A percentile compares a stretch with the other conserved stretches of the same genome.
These are phyloP conservation scores for Temnothorax rugatulus DNA, from an alignment of 2,888 invertebrate genomes.

Conservation along the genomic window DNA sequence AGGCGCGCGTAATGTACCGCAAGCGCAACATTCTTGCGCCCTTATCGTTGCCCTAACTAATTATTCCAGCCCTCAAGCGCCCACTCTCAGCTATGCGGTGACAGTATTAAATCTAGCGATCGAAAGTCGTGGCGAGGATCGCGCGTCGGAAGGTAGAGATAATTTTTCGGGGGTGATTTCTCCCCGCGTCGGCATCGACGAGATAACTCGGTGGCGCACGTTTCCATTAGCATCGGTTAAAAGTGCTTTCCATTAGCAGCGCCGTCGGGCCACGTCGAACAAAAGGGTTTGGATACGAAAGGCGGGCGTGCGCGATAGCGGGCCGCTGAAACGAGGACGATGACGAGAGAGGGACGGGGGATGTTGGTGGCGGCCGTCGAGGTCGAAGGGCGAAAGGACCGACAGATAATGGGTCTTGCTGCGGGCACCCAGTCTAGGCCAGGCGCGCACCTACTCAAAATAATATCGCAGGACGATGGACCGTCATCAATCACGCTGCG, in stretches of 20 bases:
- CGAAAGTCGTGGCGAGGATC: conserved; percentile 16
- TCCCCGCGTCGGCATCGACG: conserved; percentile 32
- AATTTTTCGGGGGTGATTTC: conserved; percentile 68
- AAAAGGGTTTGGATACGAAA: conserved; percentile 78
- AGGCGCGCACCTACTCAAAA: conserved; percentile 73
- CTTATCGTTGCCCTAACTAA: background rate
- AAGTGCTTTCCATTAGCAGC: conserved; percentile 83
- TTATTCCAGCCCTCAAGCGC: conserved; percentile 4
- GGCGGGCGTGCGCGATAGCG: conserved; percentile 59
- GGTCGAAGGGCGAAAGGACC: conserved; percentile 67
- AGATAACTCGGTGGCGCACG: conserved; percentile 68
- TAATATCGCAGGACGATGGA: conserved; percentile 75
- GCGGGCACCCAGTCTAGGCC: conserved; percentile 58
- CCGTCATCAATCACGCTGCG: conserved; percentile 75
- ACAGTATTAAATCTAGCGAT: conserved; percentile 22
- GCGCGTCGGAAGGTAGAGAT: conserved; percentile 49
- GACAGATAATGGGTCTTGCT: conserved; percentile 75
- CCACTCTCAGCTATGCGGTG: background rate
- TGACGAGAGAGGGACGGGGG: conserved; percentile 35
- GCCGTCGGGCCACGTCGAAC: conserved; percentile 78
- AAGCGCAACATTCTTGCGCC: background rate
- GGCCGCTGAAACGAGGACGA: conserved; percentile 53
- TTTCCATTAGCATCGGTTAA: conserved; percentile 83
- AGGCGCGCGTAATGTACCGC: background rate
- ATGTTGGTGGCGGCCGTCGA: conserved; percentile 21